Base-by-base conservation (phyloP, 2,113 vertebrate species). In the Epinephelus fuscoguttatus region DNA sequence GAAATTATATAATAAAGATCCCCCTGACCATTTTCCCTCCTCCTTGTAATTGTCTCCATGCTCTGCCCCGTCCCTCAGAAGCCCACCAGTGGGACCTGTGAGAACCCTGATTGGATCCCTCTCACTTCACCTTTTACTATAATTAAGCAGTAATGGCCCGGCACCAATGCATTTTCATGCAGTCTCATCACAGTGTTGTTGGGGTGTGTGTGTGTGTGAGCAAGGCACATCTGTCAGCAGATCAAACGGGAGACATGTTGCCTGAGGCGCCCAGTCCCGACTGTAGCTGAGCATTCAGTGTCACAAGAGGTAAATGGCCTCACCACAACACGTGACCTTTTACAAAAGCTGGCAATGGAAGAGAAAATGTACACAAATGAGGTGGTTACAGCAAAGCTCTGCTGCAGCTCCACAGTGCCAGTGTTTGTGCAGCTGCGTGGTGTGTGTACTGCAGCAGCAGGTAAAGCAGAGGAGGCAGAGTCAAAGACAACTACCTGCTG, bases 341-440 rank as follows among this genome's bases (percentile, higher is more conserved):
- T 80, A 88, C 56, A 64, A 84, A 71, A 80, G 63, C 75, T 69
- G 77, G 42, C 67, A 68, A 77, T 56, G 71, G 80, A 74, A 64
- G 63, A 69, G 63, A 78, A 82, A 71, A 84, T 68, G 75, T 84
- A 68, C 72, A 76, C 74, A 86, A 75, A 70, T 67, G 61, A 71
- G 75, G 78, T 72, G 66, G 59, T 63, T 78, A 64, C 50, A 10
- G 42, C 42, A 49, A 13, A 59, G 71, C 42, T 77, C 30, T 66
- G 70, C 72, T 6, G 23, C 53, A 67, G 70, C 59, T 45, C 55
- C 21, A 45, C 62, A 25, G 62, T 83, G 62, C 57, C 61, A 40
- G 52, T 95, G 91, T 95, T 95, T 95, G 92, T 90, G 88, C 92
- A 94, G 93, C 92, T 95, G 94, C 57, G 14, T n/a, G n/a, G 60